Conservation (phyloP, 2,797 vertebrate species). For the Falco rusticolus region DNA sequence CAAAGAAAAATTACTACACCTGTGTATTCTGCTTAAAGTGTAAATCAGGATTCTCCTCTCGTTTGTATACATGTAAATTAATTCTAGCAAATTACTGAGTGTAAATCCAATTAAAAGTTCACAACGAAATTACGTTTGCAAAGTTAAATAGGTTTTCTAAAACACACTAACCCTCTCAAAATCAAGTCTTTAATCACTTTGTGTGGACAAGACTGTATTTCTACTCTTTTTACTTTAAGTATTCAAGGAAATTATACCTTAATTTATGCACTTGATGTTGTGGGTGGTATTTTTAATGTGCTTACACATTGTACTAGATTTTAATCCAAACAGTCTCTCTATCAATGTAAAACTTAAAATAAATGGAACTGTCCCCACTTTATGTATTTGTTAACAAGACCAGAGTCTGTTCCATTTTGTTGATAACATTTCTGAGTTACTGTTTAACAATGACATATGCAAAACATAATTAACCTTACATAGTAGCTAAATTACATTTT, state of each 20-base stretch:
- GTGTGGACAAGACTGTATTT: not conserved
- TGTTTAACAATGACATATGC: not conserved
- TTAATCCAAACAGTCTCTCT: not conserved
- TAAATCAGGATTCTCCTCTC: not conserved
- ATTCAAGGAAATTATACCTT: not conserved
- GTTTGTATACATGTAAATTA: not conserved
- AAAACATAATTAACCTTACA: not conserved
- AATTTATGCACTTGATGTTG: not conserved
- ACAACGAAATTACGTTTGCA: not conserved
- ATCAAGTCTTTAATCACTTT: not conserved
- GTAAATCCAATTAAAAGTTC: not conserved
- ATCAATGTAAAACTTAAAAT: not conserved
- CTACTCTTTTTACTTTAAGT: not conserved
- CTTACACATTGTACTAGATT: not conserved
- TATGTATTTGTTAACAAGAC: not conserved
- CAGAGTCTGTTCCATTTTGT: not conserved
- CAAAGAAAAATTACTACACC: not conserved
- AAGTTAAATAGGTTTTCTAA: not conserved
- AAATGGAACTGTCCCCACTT: not conserved
- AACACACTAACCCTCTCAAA: not conserved
- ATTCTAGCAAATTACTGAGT: not conserved
- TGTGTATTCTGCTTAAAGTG: not conserved
- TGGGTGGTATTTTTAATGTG: not conserved
- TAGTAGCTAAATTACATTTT: not conserved
- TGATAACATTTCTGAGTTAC: not conserved